Evolutionary conservation across 2,797 vertebrate genomes (phyloP).

Genomic region (Hydrophis major): DNA sequence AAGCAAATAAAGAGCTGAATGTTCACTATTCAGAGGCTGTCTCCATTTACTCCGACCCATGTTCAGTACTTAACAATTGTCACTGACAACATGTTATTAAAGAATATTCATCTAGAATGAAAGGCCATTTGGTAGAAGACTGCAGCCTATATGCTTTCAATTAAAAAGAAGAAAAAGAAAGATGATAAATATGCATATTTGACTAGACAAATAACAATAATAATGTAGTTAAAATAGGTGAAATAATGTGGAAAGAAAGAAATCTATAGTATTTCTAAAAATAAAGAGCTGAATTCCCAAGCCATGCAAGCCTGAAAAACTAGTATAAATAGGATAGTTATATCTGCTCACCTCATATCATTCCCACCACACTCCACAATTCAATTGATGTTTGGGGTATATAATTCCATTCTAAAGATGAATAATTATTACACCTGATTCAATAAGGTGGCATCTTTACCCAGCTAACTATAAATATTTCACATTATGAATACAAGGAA

Average conservation of each 20-base stretch:
- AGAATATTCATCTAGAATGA: not conserved
- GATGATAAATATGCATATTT: not conserved
- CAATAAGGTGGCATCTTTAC: constrained; percentile 19
- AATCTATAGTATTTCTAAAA: constrained; percentile 10
- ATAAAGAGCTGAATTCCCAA: not conserved
- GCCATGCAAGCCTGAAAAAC: not conserved
- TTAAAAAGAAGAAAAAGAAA: not conserved
- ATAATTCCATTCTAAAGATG: constrained; percentile 15
- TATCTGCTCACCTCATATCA: constrained; percentile 16
- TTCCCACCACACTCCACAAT: not conserved
- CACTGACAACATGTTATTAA: not conserved
- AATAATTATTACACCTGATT: constrained; percentile 12
- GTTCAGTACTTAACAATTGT: not conserved
- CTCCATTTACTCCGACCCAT: too few species aligned
- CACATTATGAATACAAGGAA: constrained; percentile 25
- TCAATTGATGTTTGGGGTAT: constrained; percentile 11
- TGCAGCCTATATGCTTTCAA: not conserved
- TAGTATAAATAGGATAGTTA: not conserved
- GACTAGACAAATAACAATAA: not conserved
- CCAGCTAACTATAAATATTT: constrained; percentile 17
- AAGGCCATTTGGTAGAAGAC: not conserved
- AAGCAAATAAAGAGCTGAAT: too few species aligned
- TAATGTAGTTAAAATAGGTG: not conserved
- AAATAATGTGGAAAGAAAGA: constrained; percentile 13
- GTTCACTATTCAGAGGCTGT: too few species aligned